phyloP scores from a whole-genome alignment of 2,113 vertebrate species.

The Cercopithecus mona region DNA sequence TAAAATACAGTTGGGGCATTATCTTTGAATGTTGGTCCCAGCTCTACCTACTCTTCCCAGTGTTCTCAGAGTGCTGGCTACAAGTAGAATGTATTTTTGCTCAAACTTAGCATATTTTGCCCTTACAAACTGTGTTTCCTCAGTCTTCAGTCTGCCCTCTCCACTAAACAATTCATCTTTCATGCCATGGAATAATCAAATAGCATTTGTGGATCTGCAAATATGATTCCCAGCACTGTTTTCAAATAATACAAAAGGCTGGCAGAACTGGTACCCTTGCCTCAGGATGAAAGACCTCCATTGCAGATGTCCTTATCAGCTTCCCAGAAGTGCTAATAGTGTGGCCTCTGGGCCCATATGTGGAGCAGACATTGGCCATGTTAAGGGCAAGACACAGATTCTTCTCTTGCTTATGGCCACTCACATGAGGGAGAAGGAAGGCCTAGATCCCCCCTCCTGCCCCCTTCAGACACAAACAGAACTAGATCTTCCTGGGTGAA shows the following conservation, averaged over 20 bases:
- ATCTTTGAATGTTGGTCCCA: not conserved
- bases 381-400: not conserved
- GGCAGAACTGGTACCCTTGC: not conserved
- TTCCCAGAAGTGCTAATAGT: conserved; percentile 28
- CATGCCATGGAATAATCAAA: not conserved
- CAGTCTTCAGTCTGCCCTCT: not conserved
- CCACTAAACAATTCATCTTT: conserved; percentile 2
- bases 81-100: not conserved
- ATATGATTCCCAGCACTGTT: not conserved
- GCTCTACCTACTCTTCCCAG: not conserved
- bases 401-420: not conserved
- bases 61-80: not conserved
- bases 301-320: conserved; percentile 2
- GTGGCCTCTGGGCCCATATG: conserved; percentile 19
- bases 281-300: conserved; percentile 29
- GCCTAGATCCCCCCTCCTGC: not conserved
- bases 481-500: not conserved
- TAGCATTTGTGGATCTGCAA: conserved; percentile 24
- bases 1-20: not conserved
- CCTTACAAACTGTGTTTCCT: not conserved
- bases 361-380: conserved; percentile 7
- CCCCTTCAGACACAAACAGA: not conserved
- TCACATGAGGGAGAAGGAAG: not conserved
- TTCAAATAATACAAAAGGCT: not conserved
- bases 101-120: not conserved